Evolutionary conservation across 2,797 vertebrate genomes (phyloP).

Genomic region (Bufotes viridis): DNA sequence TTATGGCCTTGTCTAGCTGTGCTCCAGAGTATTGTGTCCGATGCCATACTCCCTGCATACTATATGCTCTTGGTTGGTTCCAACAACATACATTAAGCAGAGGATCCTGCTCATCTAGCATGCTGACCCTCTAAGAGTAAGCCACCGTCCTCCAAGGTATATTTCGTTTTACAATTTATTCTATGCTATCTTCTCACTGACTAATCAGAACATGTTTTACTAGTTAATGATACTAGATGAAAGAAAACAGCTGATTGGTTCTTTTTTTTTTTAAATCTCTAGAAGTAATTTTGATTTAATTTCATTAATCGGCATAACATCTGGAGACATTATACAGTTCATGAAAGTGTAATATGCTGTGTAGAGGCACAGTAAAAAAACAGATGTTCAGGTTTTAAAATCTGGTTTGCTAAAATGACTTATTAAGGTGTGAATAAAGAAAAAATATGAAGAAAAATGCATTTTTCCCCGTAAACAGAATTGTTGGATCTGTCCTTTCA

Average conservation of each 20-base stretch:
- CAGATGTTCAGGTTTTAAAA: slow-evolving; percentile 10
- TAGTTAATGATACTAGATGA: background rate
- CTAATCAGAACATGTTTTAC: background rate
- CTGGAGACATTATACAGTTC: slow-evolving; percentile 22
- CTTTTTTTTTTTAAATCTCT: too few relatives aligned
- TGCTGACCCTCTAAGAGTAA: too few relatives aligned
- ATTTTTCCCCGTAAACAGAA: background rate
- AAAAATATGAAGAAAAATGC: background rate
- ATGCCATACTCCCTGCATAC: too few relatives aligned
- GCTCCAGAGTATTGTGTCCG: too few relatives aligned
- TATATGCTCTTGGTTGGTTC: too few relatives aligned
- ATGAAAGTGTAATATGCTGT: slow-evolving; percentile 11
- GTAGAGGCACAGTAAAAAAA: background rate
- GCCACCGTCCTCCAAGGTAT: background rate
- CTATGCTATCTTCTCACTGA: background rate
- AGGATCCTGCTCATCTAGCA: too few relatives aligned
- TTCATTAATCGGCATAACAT: background rate
- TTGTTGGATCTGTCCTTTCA: background rate
- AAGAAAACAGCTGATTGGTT: background rate
- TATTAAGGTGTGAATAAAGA: slow-evolving; percentile 15
- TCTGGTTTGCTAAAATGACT: slow-evolving; percentile 20
- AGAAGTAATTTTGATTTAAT: background rate
- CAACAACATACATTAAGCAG: too few relatives aligned
- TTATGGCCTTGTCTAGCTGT: too few relatives aligned
- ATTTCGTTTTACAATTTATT: background rate